A percentile compares a stretch with the other conserved stretches of the same genome.
phyloP scores from a whole-genome alignment of 2,113 vertebrate species.

The Boleophthalmus pectinirostris region DNA sequence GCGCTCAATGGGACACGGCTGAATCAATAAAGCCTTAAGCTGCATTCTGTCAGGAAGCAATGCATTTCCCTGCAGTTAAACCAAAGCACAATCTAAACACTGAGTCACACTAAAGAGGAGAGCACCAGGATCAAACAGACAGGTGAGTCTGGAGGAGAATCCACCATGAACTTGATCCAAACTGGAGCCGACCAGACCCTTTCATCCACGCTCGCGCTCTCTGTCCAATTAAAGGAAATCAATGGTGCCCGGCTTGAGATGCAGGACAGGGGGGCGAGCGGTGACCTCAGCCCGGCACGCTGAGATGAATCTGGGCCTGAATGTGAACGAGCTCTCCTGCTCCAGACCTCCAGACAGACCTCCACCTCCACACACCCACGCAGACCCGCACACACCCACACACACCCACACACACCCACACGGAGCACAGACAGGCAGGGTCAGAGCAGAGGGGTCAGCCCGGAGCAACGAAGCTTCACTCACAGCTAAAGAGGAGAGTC shows the following conservation, averaged over 20 bases:
- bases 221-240: constrained; percentile 76
- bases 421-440: background rate
- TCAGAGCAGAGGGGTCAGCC: constrained; percentile 22
- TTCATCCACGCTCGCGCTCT: constrained; percentile 48
- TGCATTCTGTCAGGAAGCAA: background rate
- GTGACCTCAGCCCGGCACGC: constrained; percentile 54
- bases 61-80: background rate
- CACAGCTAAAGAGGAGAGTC: constrained; percentile 1
- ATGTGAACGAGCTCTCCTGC: constrained; percentile 47
- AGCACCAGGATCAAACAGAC: background rate
- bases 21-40: background rate
- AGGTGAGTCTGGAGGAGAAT: background rate
- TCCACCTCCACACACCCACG: background rate
- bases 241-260: constrained; percentile 59
- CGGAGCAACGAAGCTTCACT: background rate
- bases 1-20: background rate
- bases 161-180: background rate
- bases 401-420: too few species aligned
- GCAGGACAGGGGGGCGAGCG: constrained; percentile 54
- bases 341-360: background rate
- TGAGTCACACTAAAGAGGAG: background rate
- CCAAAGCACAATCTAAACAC: background rate
- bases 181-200: background rate
- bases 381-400: background rate
- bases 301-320: constrained; percentile 42